Base-by-base conservation (phyloP, 2,113 vertebrate species). In the Scopus umbretta region DNA sequence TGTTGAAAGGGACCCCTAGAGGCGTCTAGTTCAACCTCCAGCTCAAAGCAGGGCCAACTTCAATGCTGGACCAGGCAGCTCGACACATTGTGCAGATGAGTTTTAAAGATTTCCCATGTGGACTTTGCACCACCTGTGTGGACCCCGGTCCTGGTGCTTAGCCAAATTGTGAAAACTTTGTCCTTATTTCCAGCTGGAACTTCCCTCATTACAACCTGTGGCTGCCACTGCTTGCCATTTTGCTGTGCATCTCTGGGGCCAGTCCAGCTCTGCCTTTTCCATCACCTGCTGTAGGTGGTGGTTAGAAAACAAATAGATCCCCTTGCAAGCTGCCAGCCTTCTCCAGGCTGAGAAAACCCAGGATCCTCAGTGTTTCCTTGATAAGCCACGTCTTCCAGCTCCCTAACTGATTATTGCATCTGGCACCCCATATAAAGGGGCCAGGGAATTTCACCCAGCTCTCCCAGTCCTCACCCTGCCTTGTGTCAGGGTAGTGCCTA, bases 41-140 rank as follows among this genome's bases (percentile, higher is more conserved):
- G 22, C 43, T 93, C 59, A 45, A 62, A 84, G 63, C 40, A 93
- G 11, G 42, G 30, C 6, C 47, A 34, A 9, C 45, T 38, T 79
- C 47, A 68, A 1, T 42, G 30, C 10, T 59, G 61, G 65, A 43
- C 19, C 15, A 52, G 40, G 36, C 21, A 71, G 17, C 40, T 72
- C 4, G 0, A 75, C 5, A 21, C 16, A 30, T 80, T 3, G 0
- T 19, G 19, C 19, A 10, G 0, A 0, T 2, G 40, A 76, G 9
- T 6, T 58, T 20, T 42, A 30, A 81, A 61, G 15, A 49, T 25
- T 59, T 72, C 56, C 43, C 16, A 7, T 2, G 25, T 10, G 34
- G 26, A 49, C 8, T 62, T 79, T 40, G 25, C 13, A 76, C 15
- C 36, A 19, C 38, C 15, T 74, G 8, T n/a, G 50, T 16, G 34